Evolutionary conservation across 2,888 invertebrate genomes (phyloP), one percentile per base, ranked within the genome.

Genomic region (Galerucella nymphaeae): DNA sequence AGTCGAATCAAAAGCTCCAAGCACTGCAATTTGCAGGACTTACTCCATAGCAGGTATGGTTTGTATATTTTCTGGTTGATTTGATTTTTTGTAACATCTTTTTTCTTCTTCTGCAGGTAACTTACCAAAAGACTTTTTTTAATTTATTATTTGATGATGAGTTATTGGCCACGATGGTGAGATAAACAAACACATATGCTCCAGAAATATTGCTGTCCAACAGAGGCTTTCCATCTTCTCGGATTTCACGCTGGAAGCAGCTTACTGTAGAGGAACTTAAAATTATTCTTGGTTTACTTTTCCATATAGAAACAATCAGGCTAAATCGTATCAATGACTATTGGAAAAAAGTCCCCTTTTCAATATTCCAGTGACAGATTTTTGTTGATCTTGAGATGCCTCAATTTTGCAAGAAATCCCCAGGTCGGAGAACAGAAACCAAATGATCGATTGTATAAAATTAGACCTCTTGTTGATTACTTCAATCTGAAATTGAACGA

Each of bases 381-480:
- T 66, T 59, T 71, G 45, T 45, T 67, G n/a, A 71, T 71, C 57
- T 8, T 71, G 57, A 66, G 67, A 71, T 69, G 42, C 48, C 66
- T 71, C 18, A 62, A 66, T 41, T 71, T 66, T 50, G 20, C 63
- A 61, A 42, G 66, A 67, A 66, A 42, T 23, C 20, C 66, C 6
- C 11, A 66, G 23, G 66, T 16, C 11, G 58, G 58, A 41, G 55
- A 67, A 59, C n/a, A 30, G 66, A 57, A 42, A 57, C 20, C 50
- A 45, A 38, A 57, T 38, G 57, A 66, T 66, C 55, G 41, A 20
- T 18, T 66, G 20, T 72, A 66, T 41, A 83, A 85, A 82, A 82
- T 85, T 57, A 76, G 77, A 42, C 79, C 80, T 23, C 38, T 86
- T 14, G 69, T 86, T 18, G 81, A 84, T 74, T 78, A 82, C 78